Evolutionary conservation across 2,888 invertebrate species (phyloP), one percentile per base, ranked within the genome.

Genomic region (Trachelus troglodyta): DNA sequence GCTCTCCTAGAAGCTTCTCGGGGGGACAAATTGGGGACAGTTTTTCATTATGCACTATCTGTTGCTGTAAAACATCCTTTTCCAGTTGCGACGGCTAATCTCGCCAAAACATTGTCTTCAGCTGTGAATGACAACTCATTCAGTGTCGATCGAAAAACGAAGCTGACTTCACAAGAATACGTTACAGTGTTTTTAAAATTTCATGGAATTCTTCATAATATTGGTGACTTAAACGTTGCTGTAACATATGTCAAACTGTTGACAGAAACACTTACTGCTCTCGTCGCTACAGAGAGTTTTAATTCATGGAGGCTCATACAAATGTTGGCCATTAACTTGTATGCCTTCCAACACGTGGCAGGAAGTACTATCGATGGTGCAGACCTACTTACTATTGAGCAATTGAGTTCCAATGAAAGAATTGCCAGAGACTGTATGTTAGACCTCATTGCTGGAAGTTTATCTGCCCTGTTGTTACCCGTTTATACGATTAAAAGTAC

Each of bases 41-140:
- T 97, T 77, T 97, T 97, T 92, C 96, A 96, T 93, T 97, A 97
- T 92, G 95, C 96, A 79, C 94, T 97, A 82, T 96, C 96, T 83
- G 94, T 97, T 84, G 94, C 96, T 12, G 96, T 97, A 76, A 95
- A 96, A 87, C 96, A 96, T 90, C 97, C 97, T 68, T 97, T 97
- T 92, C 96, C 96, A 15, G 96, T 96, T 68, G 96, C 97, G 56
- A 94, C 95, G 56, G 95, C 95, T 76, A 97, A 97, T 92, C 93
- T 98, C 75, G 94, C 95, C 76, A 95, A 96, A 86, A 96, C 96
- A 34, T 93, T 96, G 82, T 93, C 93, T 31, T 92, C 94, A 15
- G 93, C 94, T 76, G 89, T 93, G 76, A 93, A 92, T 84, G 93
- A 90, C 71, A 85, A 86, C 12, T 85, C 89, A 6, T 86, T 88